Conservation (phyloP, 1,140 invertebrate genomes). For the Limonius californicus region DNA sequence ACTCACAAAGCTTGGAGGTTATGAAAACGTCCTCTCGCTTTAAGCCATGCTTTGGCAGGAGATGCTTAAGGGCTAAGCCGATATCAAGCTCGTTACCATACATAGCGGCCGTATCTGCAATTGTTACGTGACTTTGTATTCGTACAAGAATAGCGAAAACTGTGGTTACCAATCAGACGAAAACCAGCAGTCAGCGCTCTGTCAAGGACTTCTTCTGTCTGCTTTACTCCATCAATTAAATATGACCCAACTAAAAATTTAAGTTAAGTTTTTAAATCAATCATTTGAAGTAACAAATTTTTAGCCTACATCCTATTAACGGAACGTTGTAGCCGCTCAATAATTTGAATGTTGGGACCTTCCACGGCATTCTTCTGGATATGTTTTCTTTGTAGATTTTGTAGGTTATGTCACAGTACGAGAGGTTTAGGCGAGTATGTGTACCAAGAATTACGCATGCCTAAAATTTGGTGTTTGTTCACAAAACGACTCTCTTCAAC, state of each 20-base stretch:
- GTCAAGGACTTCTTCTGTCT: slow-evolving; percentile 51
- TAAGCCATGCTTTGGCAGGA: slow-evolving; percentile 60
- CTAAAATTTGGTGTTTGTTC: too few relatives aligned
- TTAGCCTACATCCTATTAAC: slow-evolving; percentile 39
- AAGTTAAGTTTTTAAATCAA: neutral
- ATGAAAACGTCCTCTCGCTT: slow-evolving; percentile 71
- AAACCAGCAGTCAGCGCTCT: slow-evolving; percentile 54
- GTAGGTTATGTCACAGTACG: too few relatives aligned
- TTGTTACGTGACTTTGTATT: too few relatives aligned
- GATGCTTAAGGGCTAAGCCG: slow-evolving; percentile 56
- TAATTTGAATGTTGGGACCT: slow-evolving; percentile 37
- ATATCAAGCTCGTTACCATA: slow-evolving; percentile 72
- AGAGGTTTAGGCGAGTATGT: too few relatives aligned
- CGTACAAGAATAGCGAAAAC: slow-evolving; percentile 11
- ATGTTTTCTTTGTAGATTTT: too few relatives aligned
- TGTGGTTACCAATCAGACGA: slow-evolving; percentile 46
- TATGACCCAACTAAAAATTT: slow-evolving; percentile 52
- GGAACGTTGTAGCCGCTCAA: slow-evolving; percentile 37
- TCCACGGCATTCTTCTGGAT: slow-evolving; percentile 25
- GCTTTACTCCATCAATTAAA: slow-evolving; percentile 45
- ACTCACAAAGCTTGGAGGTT: slow-evolving; percentile 72
- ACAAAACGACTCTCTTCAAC: too few relatives aligned
- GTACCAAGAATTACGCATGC: too few relatives aligned
- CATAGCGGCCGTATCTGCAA: slow-evolving; percentile 68
- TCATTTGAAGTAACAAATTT: slow-evolving; percentile 11